Percentiles rank a stretch among this genome's conserved stretches.
Evolutionary conservation across 2,888 invertebrate genomes (phyloP).

Genomic region (Acanthococcus lagerstroemiae): DNA sequence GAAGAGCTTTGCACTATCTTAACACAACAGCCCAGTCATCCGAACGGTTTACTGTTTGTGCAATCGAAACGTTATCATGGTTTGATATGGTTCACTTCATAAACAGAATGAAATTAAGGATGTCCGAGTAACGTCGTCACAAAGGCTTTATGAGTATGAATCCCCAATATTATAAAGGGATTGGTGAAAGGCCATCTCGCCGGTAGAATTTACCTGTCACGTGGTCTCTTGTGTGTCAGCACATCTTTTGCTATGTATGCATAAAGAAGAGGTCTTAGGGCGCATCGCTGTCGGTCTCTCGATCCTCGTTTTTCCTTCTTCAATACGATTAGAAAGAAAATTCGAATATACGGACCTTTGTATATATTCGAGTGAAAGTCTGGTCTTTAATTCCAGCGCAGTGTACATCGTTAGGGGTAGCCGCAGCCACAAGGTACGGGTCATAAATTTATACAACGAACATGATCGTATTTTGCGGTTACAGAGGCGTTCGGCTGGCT

Average conservation of each 20-base stretch:
- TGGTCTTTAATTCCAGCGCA: no score
- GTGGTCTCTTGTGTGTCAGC: background rate
- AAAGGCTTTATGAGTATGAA: slow-evolving; percentile 7
- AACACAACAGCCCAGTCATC: background rate
- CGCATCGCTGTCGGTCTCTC: no score
- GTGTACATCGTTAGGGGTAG: background rate
- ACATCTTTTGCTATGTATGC: background rate
- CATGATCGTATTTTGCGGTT: no score
- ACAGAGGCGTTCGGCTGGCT: no score
- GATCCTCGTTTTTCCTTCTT: no score
- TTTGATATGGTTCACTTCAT: slow-evolving; percentile 15
- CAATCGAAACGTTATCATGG: slow-evolving; percentile 16
- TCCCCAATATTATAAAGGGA: background rate
- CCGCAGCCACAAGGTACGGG: background rate
- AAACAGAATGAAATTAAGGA: slow-evolving; percentile 23
- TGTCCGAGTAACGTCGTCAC: slow-evolving; percentile 6
- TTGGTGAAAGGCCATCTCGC: background rate
- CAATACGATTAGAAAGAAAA: no score
- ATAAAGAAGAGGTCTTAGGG: no score
- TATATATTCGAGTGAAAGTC: no score
- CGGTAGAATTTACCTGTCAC: background rate
- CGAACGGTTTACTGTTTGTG: background rate
- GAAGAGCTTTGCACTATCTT: background rate
- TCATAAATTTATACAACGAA: background rate
- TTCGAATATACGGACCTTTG: no score